Base-by-base conservation (phyloP, 2,113 vertebrate species). In the Dunckerocampus dactyliophorus region DNA sequence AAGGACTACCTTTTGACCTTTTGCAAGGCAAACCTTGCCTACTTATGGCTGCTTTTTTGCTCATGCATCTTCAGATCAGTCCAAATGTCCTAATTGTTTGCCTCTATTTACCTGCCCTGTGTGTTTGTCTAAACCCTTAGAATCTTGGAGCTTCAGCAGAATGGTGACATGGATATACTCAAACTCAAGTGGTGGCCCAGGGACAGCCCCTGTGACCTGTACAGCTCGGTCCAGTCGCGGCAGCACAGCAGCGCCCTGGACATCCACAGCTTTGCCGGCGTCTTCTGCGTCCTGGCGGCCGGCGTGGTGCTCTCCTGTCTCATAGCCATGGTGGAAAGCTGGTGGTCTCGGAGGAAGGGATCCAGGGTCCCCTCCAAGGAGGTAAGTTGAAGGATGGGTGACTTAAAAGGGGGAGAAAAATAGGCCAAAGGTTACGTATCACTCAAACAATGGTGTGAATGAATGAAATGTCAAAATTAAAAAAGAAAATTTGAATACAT, bases 111-210 rank as follows among this genome's bases (percentile, higher is more conserved):
- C 16, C 8, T 21, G 19, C 20, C 37, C 20, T 48, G 24, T 62
- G 22, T 71, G n/a, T 11, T 63, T 53, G 0, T 13, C 34, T 21
- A 47, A 12, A 47, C 0, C 59, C 59, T 67, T 75, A 99, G 97
- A 92, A 98, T 99, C 80, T 82, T 99, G 90, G 97, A 99, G 84
- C 95, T 99, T 59, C 97, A 99, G 86, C 96, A 99, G 84, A 99
- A 93, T 0, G 97, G 97, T 0, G 96, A 99, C 80, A 98, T 99
- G 93, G 96, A 99, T 58, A 85, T 98, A 22, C 79, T 99, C 78
- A 98, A 95, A 81, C 93, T 97, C 76, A 99, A 99, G 80, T 99
- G 96, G 96, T 99, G 96, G 96, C 96, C 96, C 0, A 93, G 92
- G 80, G 96, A 95, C 0, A 92, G 93, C 72, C 95, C 96, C 2